These are phyloP conservation scores for Palythoa caribaeorum DNA, from an alignment of 92 coral and sea anemone genomes.

Conservation along the genomic window DNA sequence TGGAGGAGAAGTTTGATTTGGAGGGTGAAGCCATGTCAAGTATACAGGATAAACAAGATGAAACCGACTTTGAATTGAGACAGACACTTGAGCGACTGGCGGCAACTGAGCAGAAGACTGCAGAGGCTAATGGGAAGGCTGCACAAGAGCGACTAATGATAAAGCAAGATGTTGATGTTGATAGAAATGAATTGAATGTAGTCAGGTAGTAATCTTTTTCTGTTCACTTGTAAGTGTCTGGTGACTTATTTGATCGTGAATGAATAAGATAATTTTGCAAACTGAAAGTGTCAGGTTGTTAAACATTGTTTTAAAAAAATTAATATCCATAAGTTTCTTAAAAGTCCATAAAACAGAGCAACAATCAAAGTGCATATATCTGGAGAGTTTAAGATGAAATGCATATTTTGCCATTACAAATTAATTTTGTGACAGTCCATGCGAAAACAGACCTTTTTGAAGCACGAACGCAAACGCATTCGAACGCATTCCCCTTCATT, in stretches of 20 bases:
- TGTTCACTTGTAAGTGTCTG: background rate
- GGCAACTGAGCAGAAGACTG: constrained; percentile 95
- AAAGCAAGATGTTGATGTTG: constrained; percentile 94
- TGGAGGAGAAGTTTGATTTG: constrained; percentile 95
- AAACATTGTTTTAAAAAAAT: too few relatives aligned
- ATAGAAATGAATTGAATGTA: constrained; percentile 86
- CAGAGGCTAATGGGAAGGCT: constrained; percentile 92
- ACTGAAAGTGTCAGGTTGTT: too few relatives aligned
- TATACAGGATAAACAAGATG: constrained; percentile 94
- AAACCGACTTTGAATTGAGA: constrained; percentile 88
- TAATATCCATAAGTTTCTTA: too few relatives aligned
- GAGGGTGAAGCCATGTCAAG: constrained; percentile 98
- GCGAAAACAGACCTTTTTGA: too few relatives aligned
- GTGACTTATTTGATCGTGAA: too few relatives aligned
- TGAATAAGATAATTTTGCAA: background rate
- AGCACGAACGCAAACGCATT: too few relatives aligned
- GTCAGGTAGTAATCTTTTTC: constrained; percentile 74
- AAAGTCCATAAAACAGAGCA: too few relatives aligned
- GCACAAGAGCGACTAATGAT: constrained; percentile 87
- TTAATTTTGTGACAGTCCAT: too few relatives aligned
- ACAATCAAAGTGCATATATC: too few relatives aligned
- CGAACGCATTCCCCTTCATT: too few relatives aligned
- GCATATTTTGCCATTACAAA: too few relatives aligned
- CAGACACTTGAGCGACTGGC: constrained; percentile 85
- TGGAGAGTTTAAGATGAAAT: too few relatives aligned